Conservation (phyloP, 1,140 invertebrate species). For the Bombus breviceps region DNA sequence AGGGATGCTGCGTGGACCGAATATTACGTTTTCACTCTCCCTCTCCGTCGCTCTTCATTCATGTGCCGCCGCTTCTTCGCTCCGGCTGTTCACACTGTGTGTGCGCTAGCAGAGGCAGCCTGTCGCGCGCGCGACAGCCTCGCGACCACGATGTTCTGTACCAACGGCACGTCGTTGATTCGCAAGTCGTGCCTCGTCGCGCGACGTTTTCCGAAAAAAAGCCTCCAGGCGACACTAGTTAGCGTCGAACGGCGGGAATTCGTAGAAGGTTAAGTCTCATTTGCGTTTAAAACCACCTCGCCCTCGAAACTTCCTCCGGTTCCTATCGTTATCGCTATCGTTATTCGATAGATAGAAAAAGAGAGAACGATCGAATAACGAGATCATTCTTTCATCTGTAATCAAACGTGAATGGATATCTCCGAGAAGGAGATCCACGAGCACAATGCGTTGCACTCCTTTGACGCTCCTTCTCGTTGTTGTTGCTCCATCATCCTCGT, state of each 20-base stretch:
- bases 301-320: background rate
- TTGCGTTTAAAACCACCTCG: background rate
- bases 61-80: background rate
- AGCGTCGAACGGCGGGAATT: conserved; percentile 25
- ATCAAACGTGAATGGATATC: conserved; percentile 15
- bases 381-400: conserved; percentile 13
- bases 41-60: background rate
- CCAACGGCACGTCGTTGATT: background rate
- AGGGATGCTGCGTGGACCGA: conserved; percentile 71
- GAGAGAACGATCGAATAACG: conserved; percentile 2
- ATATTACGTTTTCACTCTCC: background rate
- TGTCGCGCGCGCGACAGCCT: background rate
- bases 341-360: background rate
- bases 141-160: background rate
- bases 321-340: too few relatives aligned
- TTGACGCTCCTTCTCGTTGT: conserved; percentile 14
- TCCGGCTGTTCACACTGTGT: conserved; percentile 14
- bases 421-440: background rate
- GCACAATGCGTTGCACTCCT: conserved; percentile 19
- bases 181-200: background rate
- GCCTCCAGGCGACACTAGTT: background rate
- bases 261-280: conserved; percentile 11
- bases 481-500: background rate
- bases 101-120: background rate
- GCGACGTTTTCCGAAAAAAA: too few relatives aligned